phyloP scores from a whole-genome alignment of 1,140 invertebrate genomes.

The Drosophila sproati region DNA sequence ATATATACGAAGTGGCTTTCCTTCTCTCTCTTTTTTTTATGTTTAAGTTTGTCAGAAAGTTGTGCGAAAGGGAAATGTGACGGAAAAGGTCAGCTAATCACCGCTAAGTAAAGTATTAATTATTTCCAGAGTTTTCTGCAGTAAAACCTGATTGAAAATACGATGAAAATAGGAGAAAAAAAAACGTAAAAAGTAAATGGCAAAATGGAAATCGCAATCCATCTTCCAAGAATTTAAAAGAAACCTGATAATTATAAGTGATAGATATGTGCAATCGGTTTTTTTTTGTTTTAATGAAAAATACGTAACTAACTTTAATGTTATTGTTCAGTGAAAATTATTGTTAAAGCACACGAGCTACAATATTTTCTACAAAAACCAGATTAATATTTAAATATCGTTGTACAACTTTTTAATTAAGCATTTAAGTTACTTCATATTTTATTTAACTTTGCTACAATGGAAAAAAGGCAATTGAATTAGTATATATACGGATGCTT shows the following conservation, averaged over 20 bases:
- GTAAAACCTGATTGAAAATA: slow-evolving; percentile 28
- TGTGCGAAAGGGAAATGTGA: slow-evolving; percentile 1
- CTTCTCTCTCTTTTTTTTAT: not conserved
- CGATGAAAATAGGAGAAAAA: not conserved
- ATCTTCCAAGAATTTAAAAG: slow-evolving; percentile 32
- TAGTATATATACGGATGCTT: not conserved
- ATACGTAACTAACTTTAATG: too few relatives aligned
- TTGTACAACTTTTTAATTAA: not conserved
- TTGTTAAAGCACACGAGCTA: too few relatives aligned
- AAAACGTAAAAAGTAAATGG: not conserved
- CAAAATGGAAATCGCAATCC: slow-evolving; percentile 46
- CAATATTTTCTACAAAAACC: too few relatives aligned
- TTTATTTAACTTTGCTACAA: not conserved
- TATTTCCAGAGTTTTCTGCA: slow-evolving; percentile 2
- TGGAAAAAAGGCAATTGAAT: not conserved
- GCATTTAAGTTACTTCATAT: too few relatives aligned
- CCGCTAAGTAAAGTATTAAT: slow-evolving; percentile 35
- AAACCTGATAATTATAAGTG: not conserved
- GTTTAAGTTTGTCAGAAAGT: slow-evolving; percentile 20
- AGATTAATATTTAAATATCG: not conserved
- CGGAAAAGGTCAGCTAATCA: slow-evolving; percentile 27
- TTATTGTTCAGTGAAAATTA: too few relatives aligned
- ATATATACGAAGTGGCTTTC: slow-evolving; percentile 1
- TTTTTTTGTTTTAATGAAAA: not conserved
- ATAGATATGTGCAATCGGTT: not conserved